A percentile compares a stretch with the other conserved stretches of the same genome.
Conservation (phyloP, 2,113 vertebrate species). For the Ornithorhynchus anatinus region DNA sequence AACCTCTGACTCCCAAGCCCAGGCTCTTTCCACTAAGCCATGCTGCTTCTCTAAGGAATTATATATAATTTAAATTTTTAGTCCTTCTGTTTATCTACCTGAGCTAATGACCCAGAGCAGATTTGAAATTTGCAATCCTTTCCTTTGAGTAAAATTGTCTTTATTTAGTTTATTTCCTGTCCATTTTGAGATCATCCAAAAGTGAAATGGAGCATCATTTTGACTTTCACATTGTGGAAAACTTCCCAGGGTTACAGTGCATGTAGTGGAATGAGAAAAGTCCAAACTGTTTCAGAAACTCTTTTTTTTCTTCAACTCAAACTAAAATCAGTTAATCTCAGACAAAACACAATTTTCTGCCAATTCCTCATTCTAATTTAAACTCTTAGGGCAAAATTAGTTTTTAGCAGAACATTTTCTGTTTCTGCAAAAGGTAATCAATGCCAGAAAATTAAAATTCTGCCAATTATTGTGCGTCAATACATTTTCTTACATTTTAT, state of each 20-base stretch:
- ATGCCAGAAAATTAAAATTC: not conserved
- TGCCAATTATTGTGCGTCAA: not conserved
- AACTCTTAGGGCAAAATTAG: not conserved
- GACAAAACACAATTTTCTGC: not conserved
- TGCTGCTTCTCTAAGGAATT: too few relatives aligned
- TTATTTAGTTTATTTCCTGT: too few relatives aligned
- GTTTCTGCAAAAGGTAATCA: not conserved
- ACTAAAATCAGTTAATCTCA: slow-evolving; percentile 3
- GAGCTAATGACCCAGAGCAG: too few relatives aligned
- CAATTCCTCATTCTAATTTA: not conserved
- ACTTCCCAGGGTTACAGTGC: slow-evolving; percentile 7
- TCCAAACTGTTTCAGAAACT: not conserved
- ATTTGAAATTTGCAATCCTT: too few relatives aligned
- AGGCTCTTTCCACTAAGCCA: too few relatives aligned
- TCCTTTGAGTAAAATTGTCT: too few relatives aligned
- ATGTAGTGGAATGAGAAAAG: slow-evolving; percentile 15
- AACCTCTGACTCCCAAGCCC: too few relatives aligned
- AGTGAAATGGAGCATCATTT: not conserved
- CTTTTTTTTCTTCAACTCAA: slow-evolving; percentile 17
- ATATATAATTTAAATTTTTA: not conserved
- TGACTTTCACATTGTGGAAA: slow-evolving; percentile 17
- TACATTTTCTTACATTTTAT: not conserved
- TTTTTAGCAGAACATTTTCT: not conserved
- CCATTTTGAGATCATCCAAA: too few relatives aligned
- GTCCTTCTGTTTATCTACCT: not conserved